Evolutionary conservation across 2,113 vertebrate species (phyloP), one percentile per base, ranked within the genome.

Genomic region (Datnioides undecimradiatus): DNA sequence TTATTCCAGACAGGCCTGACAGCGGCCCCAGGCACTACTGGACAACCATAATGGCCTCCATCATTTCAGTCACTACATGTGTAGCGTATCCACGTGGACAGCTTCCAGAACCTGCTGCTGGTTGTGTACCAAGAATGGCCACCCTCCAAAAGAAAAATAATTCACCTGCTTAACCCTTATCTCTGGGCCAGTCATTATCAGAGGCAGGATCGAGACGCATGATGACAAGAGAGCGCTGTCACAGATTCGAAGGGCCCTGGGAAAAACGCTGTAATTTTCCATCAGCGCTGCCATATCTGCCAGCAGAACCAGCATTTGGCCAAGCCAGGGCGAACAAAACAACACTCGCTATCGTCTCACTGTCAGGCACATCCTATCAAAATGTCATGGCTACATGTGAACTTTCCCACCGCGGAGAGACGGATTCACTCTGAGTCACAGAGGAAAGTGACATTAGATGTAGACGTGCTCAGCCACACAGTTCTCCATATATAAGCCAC

Each of bases 41-140:
- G 89, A 89, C 89, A 90, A 31, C 86, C 64, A 66, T 88, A 92
- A 91, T 88, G 83, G 85, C 83, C 89, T 80, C 82, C 79, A 89
- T 91, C 86, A 86, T 62, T 90, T 87, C 84, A 88, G 79, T 58
- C 55, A 66, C 73, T 62, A 71, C 82, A 82, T 69, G 83, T 80
- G 63, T 55, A 51, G 70, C 0, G 23, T 69, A 54, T 76, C 74
- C 75, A 83, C 66, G 55, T 16, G 48, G 75, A 62, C 65, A 16
- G 27, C 23, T 67, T 86, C 69, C 66, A 69, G 17, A 59, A 49
- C 63, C 58, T 29, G 69, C 77, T 63, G 76, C 57, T 72, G 80
- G 27, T 76, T 70, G 63, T 49, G 27, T 48, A 84, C 29, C 57
- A 41, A 65, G 38, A 65, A 65, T 63, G 75, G 78, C 65, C 52